These are phyloP conservation scores for Manduca sexta DNA, from an alignment of 1,140 invertebrate genomes.

Conservation along the genomic window DNA sequence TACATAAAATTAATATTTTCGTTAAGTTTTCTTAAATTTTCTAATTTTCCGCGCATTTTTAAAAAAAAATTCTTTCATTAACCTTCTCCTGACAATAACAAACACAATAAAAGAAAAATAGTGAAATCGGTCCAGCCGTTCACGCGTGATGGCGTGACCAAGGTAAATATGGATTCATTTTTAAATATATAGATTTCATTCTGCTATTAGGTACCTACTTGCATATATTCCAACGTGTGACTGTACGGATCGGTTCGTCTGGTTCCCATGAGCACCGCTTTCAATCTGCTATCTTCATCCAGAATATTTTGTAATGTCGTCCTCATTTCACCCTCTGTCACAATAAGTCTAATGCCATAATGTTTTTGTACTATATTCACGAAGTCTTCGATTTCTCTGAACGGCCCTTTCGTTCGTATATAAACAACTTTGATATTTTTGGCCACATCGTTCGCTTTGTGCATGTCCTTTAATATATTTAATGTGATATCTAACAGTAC, in stretches of 20 bases:
- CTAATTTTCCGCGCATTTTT: too few relatives aligned
- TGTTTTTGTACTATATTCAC: constrained; percentile 80
- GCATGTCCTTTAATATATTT: constrained; percentile 76
- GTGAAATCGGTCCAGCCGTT: too few relatives aligned
- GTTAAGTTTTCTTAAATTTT: too few relatives aligned
- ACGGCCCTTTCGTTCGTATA: constrained; percentile 83
- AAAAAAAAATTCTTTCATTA: too few relatives aligned
- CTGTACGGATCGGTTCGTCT: constrained; percentile 89
- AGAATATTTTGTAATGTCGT: constrained; percentile 77
- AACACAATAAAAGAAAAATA: too few relatives aligned
- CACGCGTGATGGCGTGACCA: too few relatives aligned
- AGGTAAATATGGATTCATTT: too few relatives aligned
- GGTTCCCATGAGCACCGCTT: constrained; percentile 92
- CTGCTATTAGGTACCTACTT: constrained; percentile 67
- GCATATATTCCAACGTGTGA: constrained; percentile 77
- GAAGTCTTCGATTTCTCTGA: constrained; percentile 91
- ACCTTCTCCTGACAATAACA: too few relatives aligned
- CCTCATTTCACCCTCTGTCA: constrained; percentile 83
- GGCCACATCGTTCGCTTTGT: constrained; percentile 41
- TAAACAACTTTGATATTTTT: constrained; percentile 80
- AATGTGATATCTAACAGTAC: constrained; percentile 87
- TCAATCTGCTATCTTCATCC: constrained; percentile 78
- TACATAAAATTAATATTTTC: too few relatives aligned
- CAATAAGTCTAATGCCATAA: constrained; percentile 83
- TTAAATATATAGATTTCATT: too few relatives aligned